Evolutionary conservation across 2,888 invertebrate genomes (phyloP).

Genomic region (Elysia crispata): DNA sequence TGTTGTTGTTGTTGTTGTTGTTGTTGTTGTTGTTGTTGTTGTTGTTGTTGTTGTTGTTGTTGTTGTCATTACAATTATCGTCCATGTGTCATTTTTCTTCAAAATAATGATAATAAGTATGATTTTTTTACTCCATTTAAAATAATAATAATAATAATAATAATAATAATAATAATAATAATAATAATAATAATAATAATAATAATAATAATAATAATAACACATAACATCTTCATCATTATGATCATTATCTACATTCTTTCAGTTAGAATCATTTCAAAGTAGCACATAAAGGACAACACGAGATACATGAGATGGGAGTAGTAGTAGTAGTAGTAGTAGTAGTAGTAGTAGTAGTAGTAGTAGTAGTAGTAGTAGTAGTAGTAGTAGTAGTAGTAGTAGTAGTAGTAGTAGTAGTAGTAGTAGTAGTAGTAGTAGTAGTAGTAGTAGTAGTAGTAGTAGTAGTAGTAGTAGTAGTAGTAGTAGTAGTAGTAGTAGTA

Average conservation of each 20-base stretch:
- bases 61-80: not conserved
- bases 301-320: too few species aligned
- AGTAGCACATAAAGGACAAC: not conserved
- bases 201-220: too few species aligned
- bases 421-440: not conserved
- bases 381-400: conserved; percentile 34
- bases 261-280: too few species aligned
- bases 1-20: not conserved
- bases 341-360: conserved; percentile 31
- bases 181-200: too few species aligned
- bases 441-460: conserved; percentile 27
- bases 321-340: conserved; percentile 12
- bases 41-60: conserved; percentile 27
- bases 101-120: too few species aligned
- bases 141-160: not conserved
- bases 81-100: too few species aligned
- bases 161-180: not conserved
- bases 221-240: too few species aligned
- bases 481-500: conserved; percentile 33
- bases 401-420: conserved; percentile 2
- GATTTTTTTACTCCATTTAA: too few species aligned
- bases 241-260: too few species aligned
- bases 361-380: conserved; percentile 34
- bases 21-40: conserved; percentile 25
- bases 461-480: conserved; percentile 34